A percentile compares a stretch with the other conserved stretches of the same genome.
phyloP scores from a whole-genome alignment of 2,113 vertebrate species.

The Genyomyrus donnyi region DNA sequence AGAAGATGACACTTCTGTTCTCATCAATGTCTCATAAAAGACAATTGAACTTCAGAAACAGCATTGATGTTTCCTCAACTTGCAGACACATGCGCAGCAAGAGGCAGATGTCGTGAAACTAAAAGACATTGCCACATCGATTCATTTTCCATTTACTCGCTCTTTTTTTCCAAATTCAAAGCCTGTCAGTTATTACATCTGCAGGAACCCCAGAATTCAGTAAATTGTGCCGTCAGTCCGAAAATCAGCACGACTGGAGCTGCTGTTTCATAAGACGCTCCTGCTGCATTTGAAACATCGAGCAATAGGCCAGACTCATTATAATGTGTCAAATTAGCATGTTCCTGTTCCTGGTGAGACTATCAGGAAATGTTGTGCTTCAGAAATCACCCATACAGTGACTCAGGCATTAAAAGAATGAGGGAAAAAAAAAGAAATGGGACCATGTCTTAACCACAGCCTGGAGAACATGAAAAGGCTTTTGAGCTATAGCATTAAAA shows the following conservation, averaged over 20 bases:
- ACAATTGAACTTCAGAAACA: background rate
- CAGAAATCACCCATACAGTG: background rate
- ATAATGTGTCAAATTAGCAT: background rate
- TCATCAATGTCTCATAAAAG: background rate
- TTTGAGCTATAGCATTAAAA: background rate
- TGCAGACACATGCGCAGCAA: background rate
- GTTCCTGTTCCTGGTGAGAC: background rate
- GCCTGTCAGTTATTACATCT: background rate
- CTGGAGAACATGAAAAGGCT: background rate
- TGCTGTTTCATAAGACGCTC: background rate
- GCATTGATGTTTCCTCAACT: background rate
- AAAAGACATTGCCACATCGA: background rate
- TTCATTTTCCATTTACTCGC: background rate
- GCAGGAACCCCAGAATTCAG: background rate
- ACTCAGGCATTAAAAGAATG: background rate
- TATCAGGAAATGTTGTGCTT: constrained; percentile 1
- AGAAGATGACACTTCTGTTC: background rate
- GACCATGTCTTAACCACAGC: background rate
- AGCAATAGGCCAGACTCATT: background rate
- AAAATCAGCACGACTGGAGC: background rate
- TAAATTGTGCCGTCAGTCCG: background rate
- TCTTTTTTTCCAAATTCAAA: background rate
- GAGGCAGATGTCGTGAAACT: background rate
- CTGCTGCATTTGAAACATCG: background rate
- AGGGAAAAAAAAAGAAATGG: background rate